Percentiles rank a stretch among this genome's conserved stretches.
These are phyloP conservation scores for Scolopax mira DNA, from an alignment of 2,113 vertebrate genomes.

Conservation along the genomic window DNA sequence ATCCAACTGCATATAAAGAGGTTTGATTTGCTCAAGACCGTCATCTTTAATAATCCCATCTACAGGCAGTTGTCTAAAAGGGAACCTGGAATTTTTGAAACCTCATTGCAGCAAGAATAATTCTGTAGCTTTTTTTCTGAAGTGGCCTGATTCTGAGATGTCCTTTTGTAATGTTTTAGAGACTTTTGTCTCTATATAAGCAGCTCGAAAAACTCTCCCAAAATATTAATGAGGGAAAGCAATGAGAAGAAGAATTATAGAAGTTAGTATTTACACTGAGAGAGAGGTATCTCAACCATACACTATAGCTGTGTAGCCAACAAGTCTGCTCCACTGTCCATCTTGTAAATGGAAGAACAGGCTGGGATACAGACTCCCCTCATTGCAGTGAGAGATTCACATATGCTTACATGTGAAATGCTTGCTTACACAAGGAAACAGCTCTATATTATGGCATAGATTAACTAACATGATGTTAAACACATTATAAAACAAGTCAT, in stretches of 20 bases:
- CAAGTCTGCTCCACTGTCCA: neutral
- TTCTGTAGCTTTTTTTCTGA: neutral
- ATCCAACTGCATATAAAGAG: neutral
- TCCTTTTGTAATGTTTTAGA: neutral
- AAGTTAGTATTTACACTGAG: neutral
- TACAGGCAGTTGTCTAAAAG: neutral
- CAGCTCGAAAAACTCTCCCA: neutral
- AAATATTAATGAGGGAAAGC: neutral
- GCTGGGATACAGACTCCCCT: neutral
- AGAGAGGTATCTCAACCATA: neutral
- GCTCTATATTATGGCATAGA: conserved; percentile 6
- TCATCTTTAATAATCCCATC: neutral
- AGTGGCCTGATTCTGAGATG: neutral
- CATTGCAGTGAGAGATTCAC: neutral
- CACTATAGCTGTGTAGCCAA: neutral
- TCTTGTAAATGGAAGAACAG: neutral
- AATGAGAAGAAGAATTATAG: neutral
- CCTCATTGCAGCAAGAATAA: neutral
- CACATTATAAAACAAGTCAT: conserved; percentile 64
- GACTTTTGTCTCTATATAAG: neutral
- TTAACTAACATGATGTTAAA: conserved; percentile 64
- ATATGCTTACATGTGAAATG: neutral
- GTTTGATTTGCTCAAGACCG: neutral
- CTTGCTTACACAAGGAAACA: conserved; percentile 35
- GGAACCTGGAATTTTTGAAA: neutral